A percentile compares a stretch with the other conserved stretches of the same genome.
Evolutionary conservation across 1,140 invertebrate species (phyloP).

Genomic region (Stratiolaelaps scimitus): DNA sequence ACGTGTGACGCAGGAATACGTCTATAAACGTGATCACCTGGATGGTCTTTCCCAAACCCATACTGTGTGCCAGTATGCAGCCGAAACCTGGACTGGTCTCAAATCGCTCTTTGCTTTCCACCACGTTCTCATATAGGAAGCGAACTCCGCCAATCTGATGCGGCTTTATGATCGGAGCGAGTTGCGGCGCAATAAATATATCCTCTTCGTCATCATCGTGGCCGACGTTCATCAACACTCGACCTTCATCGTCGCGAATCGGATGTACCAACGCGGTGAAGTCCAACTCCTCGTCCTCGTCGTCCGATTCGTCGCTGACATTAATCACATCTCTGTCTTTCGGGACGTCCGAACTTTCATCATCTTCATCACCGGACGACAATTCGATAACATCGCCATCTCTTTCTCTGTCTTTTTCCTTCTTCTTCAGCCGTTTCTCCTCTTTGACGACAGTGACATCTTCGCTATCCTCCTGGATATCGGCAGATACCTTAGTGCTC

Average conservation of each 20-base stretch:
- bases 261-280: not conserved
- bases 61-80: conserved; percentile 94
- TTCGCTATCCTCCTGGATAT: conserved; percentile 35
- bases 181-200: conserved; percentile 81
- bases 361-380: conserved; percentile 28
- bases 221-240: conserved; percentile 88
- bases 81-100: conserved; percentile 85
- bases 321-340: conserved; percentile 15
- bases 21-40: conserved; percentile 81
- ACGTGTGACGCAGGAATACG: conserved; percentile 79
- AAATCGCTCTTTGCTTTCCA: conserved; percentile 75
- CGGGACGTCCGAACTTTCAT: not conserved
- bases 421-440: too few relatives aligned
- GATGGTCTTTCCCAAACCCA: conserved; percentile 95
- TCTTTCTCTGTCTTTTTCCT: conserved; percentile 35
- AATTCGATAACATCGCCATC: conserved; percentile 33
- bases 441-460: conserved; percentile 26
- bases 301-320: conserved; percentile 17
- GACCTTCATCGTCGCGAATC: conserved; percentile 68
- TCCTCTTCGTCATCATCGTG: conserved; percentile 82
- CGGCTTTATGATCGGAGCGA: conserved; percentile 82
- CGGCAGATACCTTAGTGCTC: conserved; percentile 1
- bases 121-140: conserved; percentile 90
- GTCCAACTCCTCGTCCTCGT: conserved; percentile 26
- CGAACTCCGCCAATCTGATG: conserved; percentile 94